These are phyloP conservation scores for Clinocottus analis DNA, from an alignment of 2,113 vertebrate species.

Conservation along the genomic window DNA sequence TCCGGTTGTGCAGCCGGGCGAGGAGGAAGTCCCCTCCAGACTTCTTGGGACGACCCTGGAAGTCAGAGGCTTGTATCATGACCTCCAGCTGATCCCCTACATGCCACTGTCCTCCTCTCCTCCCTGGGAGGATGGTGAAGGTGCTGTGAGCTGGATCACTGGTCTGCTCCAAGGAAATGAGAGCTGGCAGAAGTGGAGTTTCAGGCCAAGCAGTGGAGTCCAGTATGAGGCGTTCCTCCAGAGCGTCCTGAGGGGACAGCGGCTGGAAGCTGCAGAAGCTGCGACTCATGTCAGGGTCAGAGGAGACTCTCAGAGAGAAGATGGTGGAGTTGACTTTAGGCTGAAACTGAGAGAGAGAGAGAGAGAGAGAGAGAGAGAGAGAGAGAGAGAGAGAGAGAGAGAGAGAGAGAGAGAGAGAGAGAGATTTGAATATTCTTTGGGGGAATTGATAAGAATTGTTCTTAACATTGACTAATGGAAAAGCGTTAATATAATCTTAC, in stretches of 20 bases:
- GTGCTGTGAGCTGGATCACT: slow-evolving; percentile 86
- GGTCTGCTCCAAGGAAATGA: slow-evolving; percentile 79
- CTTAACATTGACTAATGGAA: no score
- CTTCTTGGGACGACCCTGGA: slow-evolving; percentile 85
- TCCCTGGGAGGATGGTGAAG: slow-evolving; percentile 84
- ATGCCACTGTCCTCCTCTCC: slow-evolving; percentile 63
- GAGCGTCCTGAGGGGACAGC: slow-evolving; percentile 79
- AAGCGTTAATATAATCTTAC: no score
- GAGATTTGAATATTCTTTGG: no score
- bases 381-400: neutral
- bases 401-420: no score
- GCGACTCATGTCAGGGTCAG: accelerated
- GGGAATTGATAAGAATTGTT: no score
- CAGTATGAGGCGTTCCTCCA: slow-evolving; percentile 84
- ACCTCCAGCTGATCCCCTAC: slow-evolving; percentile 89
- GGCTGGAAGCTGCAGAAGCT: slow-evolving; percentile 69
- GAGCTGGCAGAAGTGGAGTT: slow-evolving; percentile 53
- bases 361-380: neutral
- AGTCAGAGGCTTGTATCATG: slow-evolving; percentile 86
- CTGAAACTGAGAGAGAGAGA: neutral
- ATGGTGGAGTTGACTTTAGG: neutral
- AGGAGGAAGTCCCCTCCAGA: slow-evolving; percentile 56
- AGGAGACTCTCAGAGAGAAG: accelerated
- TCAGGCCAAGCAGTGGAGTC: slow-evolving; percentile 84
- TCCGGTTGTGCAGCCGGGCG: neutral